phyloP scores from a whole-genome alignment of 2,797 vertebrate species.

The Schizothorax lantsangensis region DNA sequence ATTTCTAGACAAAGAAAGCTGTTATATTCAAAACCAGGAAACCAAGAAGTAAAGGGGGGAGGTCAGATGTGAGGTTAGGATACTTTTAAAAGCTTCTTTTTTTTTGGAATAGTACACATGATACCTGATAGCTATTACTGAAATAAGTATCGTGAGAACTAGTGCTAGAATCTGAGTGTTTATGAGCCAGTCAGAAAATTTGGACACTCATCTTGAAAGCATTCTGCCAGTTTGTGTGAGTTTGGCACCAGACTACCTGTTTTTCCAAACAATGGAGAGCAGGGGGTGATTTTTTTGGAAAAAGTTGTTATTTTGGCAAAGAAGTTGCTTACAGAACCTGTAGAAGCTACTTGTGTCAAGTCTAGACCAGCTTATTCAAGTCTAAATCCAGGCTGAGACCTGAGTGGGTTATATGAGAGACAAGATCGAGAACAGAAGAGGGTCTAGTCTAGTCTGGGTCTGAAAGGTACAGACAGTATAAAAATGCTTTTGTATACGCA shows the following conservation, averaged over 20 bases:
- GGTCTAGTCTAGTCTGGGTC: no score
- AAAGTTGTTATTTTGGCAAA: neutral
- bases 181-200: neutral
- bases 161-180: neutral
- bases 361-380: no score
- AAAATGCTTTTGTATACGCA: no score
- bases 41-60: neutral
- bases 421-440: no score
- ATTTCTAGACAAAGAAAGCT: conserved; percentile 1
- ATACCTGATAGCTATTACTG: neutral
- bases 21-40: conserved; percentile 7
- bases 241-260: neutral
- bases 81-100: neutral
- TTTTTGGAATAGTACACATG: neutral
- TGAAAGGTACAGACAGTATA: no score
- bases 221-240: neutral
- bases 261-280: neutral
- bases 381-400: no score
- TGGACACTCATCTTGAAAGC: neutral
- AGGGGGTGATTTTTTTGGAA: neutral
- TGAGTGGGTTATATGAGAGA: neutral
- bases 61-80: neutral
- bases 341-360: neutral
- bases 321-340: neutral
- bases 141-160: neutral